Evolutionary conservation across 2,797 vertebrate species (phyloP).

Genomic region (Hydrophis major): DNA sequence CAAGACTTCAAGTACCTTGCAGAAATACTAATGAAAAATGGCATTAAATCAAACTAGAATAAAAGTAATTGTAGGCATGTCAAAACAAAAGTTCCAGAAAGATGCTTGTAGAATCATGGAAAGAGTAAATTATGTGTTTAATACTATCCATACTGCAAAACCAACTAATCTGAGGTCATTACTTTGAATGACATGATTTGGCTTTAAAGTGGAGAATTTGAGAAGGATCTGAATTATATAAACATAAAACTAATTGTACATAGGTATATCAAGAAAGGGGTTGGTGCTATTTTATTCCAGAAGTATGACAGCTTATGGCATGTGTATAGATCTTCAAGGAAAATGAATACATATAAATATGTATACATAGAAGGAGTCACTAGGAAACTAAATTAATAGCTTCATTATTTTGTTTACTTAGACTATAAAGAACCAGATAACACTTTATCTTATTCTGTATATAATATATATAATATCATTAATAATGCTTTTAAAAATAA

Average conservation of each 20-base stretch:
- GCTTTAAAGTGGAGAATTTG: neutral
- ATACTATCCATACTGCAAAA: neutral
- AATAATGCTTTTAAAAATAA: conserved; percentile 13
- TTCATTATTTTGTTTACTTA: neutral
- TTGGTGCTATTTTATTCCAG: neutral
- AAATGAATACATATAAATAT: neutral
- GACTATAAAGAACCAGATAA: neutral
- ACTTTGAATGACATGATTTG: neutral
- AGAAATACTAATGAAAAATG: neutral
- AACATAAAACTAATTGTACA: neutral
- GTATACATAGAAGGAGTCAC: neutral
- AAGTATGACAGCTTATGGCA: neutral
- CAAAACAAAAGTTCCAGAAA: neutral
- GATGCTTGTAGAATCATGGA: neutral
- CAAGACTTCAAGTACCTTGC: neutral
- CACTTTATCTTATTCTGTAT: neutral
- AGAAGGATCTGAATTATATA: neutral
- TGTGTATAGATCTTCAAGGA: neutral
- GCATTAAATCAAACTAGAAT: neutral
- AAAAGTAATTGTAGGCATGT: neutral
- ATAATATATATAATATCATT: neutral
- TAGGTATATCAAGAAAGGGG: neutral
- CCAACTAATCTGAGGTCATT: neutral
- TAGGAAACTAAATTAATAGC: neutral
- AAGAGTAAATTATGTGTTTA: neutral